Evolutionary conservation across 1,140 invertebrate genomes (phyloP), one percentile per base, ranked within the genome.

Genomic region (Micrasema longulum): DNA sequence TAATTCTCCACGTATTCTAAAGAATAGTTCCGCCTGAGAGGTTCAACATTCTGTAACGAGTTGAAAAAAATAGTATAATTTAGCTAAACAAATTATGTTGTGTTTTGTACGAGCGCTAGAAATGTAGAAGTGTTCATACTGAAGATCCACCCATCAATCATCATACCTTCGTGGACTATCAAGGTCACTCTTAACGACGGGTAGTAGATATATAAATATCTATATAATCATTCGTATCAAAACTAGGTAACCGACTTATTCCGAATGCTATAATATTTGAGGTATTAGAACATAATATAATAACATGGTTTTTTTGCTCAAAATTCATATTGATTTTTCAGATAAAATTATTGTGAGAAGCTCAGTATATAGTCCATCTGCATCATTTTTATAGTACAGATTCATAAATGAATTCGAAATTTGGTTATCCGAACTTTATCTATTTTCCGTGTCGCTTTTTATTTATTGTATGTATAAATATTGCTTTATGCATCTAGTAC

Each of bases 141-240:
- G 50, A 53, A 53, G 50, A 53, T 53, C 50, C 50, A 53, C 50
- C 50, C 18, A 53, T 53, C 50, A 53, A 53, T 53, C 50, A 53
- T 53, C 18, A 53, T 18, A 23, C 26, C 26, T 53, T 53, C 50
- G 50, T 53, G 50, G 26, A 53, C 22, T 11, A 12, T 53, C 50
- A 22, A 53, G 50, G 50, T 53, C 50, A 53, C 50, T 6, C 50
- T 9, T 53, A 18, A 18, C 16, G 7, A 22, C 22, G 22, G n/a
- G 18, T 14, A 45, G n/a, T 16, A 45, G 12, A 45, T 45, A 45
- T 12, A 45, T 16, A 45, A 45, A 16, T 45, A 45, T 16, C 43
- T 45, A 16, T 23, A 10, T 18, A 22, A 23, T n/a, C 50, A 53
- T 11, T 18, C 11, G n/a, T 18, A 53, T 18, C 26, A 23, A 22